These are phyloP conservation scores for Aurelia aurita DNA, from an alignment of 30 jellyfish, hydroid and myxozoan genomes.

Conservation along the genomic window DNA sequence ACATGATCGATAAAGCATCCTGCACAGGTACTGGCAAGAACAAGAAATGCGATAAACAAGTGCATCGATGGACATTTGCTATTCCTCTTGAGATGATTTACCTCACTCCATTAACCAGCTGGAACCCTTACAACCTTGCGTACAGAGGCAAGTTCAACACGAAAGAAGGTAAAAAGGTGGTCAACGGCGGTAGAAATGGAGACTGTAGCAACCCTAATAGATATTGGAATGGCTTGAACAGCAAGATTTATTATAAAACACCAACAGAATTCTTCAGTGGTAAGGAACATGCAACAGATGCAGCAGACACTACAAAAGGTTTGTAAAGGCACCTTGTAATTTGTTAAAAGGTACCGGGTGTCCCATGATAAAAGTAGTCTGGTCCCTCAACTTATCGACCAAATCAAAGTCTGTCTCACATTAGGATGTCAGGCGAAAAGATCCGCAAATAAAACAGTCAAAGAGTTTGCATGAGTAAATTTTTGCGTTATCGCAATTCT, in stretches of 20 bases:
- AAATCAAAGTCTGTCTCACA: no score
- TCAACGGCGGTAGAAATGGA: slow-evolving; percentile 77
- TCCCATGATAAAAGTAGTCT: no score
- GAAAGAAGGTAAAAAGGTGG: slow-evolving; percentile 40
- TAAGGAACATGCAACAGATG: slow-evolving; percentile 36
- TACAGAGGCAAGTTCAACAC: slow-evolving; percentile 53
- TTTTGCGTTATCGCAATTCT: no score
- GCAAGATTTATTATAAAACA: slow-evolving; percentile 68
- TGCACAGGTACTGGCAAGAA: slow-evolving; percentile 25
- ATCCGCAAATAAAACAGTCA: no score
- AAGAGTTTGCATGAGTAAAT: no score
- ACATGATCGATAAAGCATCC: slow-evolving; percentile 7
- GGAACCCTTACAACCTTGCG: slow-evolving; percentile 77
- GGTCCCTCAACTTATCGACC: no score
- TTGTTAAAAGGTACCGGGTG: background rate
- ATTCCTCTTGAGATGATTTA: slow-evolving; percentile 83
- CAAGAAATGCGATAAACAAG: slow-evolving; percentile 39
- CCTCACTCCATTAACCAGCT: slow-evolving; percentile 76
- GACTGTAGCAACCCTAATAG: slow-evolving; percentile 46
- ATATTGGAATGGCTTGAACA: slow-evolving; percentile 71
- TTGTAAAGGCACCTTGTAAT: background rate
- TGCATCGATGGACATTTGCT: slow-evolving; percentile 82
- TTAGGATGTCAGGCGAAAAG: no score
- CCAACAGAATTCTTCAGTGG: slow-evolving; percentile 78
- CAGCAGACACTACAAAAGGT: slow-evolving; percentile 69